Evolutionary conservation across 2,888 invertebrate genomes (phyloP), one percentile per base, ranked within the genome.

Genomic region (Orthosia cruda): DNA sequence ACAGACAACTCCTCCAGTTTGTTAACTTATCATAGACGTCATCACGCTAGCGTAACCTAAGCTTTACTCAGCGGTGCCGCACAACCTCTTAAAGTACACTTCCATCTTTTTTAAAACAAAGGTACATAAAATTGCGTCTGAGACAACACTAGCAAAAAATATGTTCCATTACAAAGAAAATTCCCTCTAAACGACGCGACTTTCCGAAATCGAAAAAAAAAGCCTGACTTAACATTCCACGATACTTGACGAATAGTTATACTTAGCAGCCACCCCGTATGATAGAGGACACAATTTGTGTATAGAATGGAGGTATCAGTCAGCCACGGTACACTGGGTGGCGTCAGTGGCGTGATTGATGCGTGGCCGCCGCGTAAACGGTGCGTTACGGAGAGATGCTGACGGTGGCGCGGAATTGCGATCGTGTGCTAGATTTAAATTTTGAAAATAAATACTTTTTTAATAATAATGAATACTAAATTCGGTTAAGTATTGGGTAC

Each of bases 211-310:
- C 62, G 75, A 70, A 77, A 82, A 83, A 83, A 79, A 82, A 71
- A 81, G 26, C 52, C 80, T 66, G 74, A 87, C 69, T 87, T 80
- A 76, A 76, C 80, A 78, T 80, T 76, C 72, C 64, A 40, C 58
- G 54, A 74, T 76, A 64, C 65, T 66, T 87, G 86, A 86, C 77
- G 69, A 80, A 87, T 72, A 80, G 79, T 76, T 74, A 45, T 73
- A 82, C 82, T 80, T 82, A 77, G 62, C 54, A n/a, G 26, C 71
- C 77, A 71, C 64, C 49, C 66, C 70, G 81, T 85, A 88, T 91
- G 91, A 92, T 90, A 77, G 87, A 92, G 87, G 86, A 88, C 84
- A 87, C 90, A 90, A 92, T 92, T 91, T 87, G 88, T 87, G 77
- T 87, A 87, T 81, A 78, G 86, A 89, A 91, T 91, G 87, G 90